Evolutionary conservation across 2,888 invertebrate species (phyloP).

Genomic region (Laspeyria flexula): DNA sequence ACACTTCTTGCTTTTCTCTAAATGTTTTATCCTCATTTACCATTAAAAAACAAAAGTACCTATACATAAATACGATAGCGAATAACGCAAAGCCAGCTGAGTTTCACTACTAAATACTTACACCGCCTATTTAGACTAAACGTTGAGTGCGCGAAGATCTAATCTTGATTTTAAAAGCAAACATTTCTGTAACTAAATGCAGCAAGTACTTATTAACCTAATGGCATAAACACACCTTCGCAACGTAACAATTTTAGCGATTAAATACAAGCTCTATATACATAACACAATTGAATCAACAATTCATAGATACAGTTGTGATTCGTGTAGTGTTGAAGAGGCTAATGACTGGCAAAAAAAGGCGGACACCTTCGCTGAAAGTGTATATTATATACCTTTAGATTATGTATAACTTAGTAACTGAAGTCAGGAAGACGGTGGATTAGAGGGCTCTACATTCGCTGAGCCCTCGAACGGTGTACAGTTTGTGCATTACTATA

Average conservation of each 20-base stretch:
- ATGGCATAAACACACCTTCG: neutral
- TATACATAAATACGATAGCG: neutral
- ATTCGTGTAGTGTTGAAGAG: neutral
- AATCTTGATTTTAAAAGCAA: neutral
- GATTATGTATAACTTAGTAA: neutral
- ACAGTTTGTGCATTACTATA: neutral
- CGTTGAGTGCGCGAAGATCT: neutral
- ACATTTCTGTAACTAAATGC: neutral
- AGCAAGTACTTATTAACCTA: neutral
- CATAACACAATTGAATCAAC: too few species aligned
- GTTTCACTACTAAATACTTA: neutral
- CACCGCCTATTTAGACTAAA: neutral
- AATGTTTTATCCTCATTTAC: too few species aligned
- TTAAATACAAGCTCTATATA: neutral
- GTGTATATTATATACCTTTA: neutral
- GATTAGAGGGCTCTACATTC: neutral
- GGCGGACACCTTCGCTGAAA: too few species aligned
- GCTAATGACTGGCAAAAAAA: too few species aligned
- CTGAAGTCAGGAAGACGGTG: conserved; percentile 4
- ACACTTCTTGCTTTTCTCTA: too few species aligned
- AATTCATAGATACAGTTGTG: neutral
- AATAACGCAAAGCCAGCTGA: neutral
- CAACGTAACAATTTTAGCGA: neutral
- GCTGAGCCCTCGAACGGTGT: neutral
- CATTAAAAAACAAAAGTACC: neutral